Conservation (phyloP, 2,113 vertebrate species). For the Vanacampus margaritifer region DNA sequence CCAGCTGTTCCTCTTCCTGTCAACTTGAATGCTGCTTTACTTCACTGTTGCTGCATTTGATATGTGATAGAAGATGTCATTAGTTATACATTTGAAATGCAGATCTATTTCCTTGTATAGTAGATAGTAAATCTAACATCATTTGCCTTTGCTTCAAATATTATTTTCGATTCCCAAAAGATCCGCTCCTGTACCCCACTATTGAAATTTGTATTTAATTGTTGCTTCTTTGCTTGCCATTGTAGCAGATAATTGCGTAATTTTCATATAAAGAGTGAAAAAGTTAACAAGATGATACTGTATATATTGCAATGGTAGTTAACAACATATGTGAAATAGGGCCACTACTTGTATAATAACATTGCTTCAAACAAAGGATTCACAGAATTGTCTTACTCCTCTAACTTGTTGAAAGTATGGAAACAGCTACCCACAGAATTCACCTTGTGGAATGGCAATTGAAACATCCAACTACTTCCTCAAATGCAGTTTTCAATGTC, state of each 20-base stretch:
- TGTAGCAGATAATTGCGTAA: not conserved
- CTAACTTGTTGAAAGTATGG: not conserved
- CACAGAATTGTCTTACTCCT: not conserved
- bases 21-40: slow-evolving; percentile 20
- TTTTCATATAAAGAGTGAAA: not conserved
- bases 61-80: slow-evolving; percentile 13
- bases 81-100: not conserved
- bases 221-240: not conserved
- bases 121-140: not conserved
- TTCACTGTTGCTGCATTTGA: slow-evolving; percentile 3
- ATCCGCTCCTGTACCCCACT: not conserved
- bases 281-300: not conserved
- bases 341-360: not conserved
- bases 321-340: not conserved
- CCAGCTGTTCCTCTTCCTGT: slow-evolving; percentile 20
- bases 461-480: slow-evolving; percentile 17
- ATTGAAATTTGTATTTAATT: not conserved
- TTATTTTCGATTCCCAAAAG: too few species aligned
- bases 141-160: not conserved
- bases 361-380: not conserved
- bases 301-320: not conserved
- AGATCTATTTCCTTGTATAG: not conserved
- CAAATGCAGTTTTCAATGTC: slow-evolving; percentile 46
- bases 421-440: slow-evolving; percentile 4
- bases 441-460: slow-evolving; percentile 5